Evolutionary conservation across 1,140 invertebrate genomes (phyloP).

Genomic region (Drosophila sproati): DNA sequence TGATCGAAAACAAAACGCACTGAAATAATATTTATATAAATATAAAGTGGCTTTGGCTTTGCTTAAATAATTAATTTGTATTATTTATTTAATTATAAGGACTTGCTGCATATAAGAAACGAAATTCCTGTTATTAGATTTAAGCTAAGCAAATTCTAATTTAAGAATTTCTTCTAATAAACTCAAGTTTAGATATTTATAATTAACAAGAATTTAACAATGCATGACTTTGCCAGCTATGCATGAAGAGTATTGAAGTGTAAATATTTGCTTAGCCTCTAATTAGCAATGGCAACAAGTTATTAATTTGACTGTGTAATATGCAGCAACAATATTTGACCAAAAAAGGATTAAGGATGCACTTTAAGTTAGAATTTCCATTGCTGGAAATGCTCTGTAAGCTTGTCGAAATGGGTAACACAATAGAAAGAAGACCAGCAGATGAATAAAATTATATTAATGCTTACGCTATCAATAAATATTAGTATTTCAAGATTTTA

Average conservation of each 20-base stretch:
- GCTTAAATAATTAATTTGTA: no score
- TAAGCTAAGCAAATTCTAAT: background rate
- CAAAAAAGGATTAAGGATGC: slow-evolving; percentile 19
- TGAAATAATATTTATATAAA: no score
- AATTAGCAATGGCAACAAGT: slow-evolving; percentile 53
- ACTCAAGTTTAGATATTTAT: background rate
- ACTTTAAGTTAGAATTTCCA: slow-evolving; percentile 1
- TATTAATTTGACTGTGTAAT: slow-evolving; percentile 45
- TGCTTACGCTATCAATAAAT: no score
- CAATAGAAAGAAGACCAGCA: no score
- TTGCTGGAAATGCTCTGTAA: slow-evolving; percentile 2
- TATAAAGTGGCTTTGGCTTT: no score
- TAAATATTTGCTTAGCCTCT: slow-evolving; percentile 54
- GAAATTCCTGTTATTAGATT: background rate
- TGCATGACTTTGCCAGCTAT: slow-evolving; percentile 1
- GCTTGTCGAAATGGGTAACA: background rate
- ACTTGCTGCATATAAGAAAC: no score
- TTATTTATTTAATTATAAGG: no score
- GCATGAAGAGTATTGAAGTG: slow-evolving; percentile 27
- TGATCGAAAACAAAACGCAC: no score
- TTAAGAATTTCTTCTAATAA: background rate
- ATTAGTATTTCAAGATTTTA: no score
- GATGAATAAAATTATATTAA: no score
- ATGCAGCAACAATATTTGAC: background rate
- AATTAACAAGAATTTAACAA: slow-evolving; percentile 3